Evolutionary conservation across 2,113 vertebrate species (phyloP).

Genomic region (Nothoprocta perdicaria): DNA sequence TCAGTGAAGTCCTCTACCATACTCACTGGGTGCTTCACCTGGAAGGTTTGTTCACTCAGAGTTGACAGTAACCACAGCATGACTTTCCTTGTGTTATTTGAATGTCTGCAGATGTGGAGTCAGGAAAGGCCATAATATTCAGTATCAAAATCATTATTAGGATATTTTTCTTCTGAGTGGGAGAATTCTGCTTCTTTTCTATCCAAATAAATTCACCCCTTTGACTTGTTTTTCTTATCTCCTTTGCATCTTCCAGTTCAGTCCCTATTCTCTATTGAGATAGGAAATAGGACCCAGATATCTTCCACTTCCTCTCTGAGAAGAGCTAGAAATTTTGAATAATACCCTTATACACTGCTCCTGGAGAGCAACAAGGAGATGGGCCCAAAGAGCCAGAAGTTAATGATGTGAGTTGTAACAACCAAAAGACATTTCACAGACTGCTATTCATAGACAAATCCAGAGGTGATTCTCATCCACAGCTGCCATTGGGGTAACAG

Average conservation of each 20-base stretch:
- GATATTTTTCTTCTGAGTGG: rapidly evolving
- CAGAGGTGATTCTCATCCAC: not conserved
- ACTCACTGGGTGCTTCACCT: not conserved
- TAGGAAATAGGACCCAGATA: not conserved
- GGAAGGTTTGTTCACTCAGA: not conserved
- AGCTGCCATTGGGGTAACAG: not conserved
- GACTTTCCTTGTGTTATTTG: not conserved
- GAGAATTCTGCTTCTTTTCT: not conserved
- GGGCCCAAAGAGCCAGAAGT: not conserved
- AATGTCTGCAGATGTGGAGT: not conserved
- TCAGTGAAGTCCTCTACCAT: not conserved
- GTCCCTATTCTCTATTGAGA: not conserved
- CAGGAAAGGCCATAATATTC: not conserved
- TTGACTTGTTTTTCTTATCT: not conserved
- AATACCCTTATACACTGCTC: not conserved
- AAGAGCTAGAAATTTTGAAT: not conserved
- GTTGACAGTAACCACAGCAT: not conserved
- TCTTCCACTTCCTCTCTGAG: not conserved
- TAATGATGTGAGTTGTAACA: not conserved
- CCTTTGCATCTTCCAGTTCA: not conserved
- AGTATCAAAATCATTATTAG: not conserved
- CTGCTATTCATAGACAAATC: not conserved
- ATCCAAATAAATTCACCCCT: not conserved
- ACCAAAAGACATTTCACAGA: not conserved
- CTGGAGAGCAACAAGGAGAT: not conserved